Conservation (phyloP, 2,888 invertebrate species). For the Eupithecia tripunctaria region DNA sequence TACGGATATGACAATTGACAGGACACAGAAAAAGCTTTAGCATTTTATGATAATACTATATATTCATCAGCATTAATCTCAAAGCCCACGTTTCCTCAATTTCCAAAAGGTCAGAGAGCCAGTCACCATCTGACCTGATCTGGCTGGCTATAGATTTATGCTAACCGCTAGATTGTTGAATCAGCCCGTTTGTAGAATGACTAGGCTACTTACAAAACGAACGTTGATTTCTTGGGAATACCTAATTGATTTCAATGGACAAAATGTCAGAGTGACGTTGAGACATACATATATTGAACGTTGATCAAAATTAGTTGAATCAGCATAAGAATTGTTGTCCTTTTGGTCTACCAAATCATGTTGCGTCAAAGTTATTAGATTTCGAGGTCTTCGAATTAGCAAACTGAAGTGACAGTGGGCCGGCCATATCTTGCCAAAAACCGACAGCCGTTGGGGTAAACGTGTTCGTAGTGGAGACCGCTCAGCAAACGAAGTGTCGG, state of each 20-base stretch:
- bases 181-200: neutral
- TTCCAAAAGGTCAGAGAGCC: neutral
- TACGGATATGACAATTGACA: neutral
- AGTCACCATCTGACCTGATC: neutral
- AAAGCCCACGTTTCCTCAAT: neutral
- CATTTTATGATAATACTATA: neutral
- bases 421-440: too few relatives aligned
- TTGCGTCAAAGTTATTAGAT: too few relatives aligned
- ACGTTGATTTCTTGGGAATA: neutral
- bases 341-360: too few relatives aligned
- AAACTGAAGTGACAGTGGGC: too few relatives aligned
- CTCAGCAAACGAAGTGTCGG: too few relatives aligned
- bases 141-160: neutral
- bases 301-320: neutral
- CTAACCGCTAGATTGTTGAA: neutral
- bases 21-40: neutral
- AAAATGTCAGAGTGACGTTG: neutral
- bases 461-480: too few relatives aligned
- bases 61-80: neutral
- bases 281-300: neutral
- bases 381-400: too few relatives aligned
- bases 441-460: too few relatives aligned
- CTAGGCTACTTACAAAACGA: neutral
- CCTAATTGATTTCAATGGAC: neutral
- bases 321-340: neutral